Evolutionary conservation across 2,888 invertebrate species (phyloP).

Genomic region (Netelia virgata): DNA sequence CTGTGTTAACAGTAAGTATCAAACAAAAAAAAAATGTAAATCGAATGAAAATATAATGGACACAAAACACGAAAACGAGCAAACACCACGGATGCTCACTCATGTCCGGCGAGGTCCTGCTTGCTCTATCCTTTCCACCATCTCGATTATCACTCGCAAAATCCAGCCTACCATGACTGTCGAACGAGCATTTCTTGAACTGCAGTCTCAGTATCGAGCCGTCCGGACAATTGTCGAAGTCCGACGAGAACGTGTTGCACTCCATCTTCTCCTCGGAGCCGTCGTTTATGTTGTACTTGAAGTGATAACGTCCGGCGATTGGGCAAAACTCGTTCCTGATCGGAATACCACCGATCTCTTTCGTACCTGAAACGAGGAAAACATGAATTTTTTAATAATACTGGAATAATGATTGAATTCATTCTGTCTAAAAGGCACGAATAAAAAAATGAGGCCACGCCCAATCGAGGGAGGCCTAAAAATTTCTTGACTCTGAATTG

Average conservation of each 20-base stretch:
- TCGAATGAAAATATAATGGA: conserved; percentile 4
- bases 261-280: conserved; percentile 85
- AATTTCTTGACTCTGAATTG: neutral
- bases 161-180: conserved; percentile 85
- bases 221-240: conserved; percentile 88
- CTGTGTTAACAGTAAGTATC: neutral
- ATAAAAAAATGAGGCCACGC: neutral
- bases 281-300: conserved; percentile 86
- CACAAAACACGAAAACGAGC: conserved; percentile 62
- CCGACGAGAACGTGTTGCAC: conserved; percentile 86
- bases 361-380: conserved; percentile 84
- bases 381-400: neutral
- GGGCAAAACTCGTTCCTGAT: conserved; percentile 88
- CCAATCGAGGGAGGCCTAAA: neutral
- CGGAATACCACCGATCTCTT: conserved; percentile 85
- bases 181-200: conserved; percentile 87
- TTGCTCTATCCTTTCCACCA: conserved; percentile 60
- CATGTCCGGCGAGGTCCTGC: conserved; percentile 60
- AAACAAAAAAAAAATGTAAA: conserved; percentile 15
- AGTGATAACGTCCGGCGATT: conserved; percentile 87
- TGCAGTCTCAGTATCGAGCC: conserved; percentile 87
- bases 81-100: conserved; percentile 69
- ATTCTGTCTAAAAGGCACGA: neutral
- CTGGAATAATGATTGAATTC: neutral
- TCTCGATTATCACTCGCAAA: conserved; percentile 62